Evolutionary conservation across 1,140 invertebrate species (phyloP), one percentile per base, ranked within the genome.

Genomic region (Drosophila fuyamai): DNA sequence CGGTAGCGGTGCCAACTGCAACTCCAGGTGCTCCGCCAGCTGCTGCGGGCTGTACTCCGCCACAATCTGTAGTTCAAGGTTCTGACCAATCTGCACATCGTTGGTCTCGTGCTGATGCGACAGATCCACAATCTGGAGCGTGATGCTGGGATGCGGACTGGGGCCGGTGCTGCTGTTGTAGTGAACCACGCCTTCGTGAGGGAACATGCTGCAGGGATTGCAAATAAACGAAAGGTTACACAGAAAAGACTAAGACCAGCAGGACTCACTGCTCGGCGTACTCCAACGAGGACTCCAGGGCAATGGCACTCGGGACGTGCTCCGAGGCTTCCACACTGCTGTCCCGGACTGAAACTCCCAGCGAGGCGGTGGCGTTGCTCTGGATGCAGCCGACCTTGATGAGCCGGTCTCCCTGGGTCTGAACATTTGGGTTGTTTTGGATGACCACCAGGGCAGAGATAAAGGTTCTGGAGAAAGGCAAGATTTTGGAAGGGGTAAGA

Each of bases 391-490:
- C 95, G 5, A 95, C 94, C 63, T 94, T 94, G 51, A 95, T 94
- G 77, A 95, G 93, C 14, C 95, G 93, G 89, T 95, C 95, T 0
- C 94, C 94, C 70, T 95, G 94, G 5, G 94, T 95, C 88, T 95
- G 95, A 44, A 95, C 94, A 57, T 95, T 94, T 0, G 93, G 93
- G 84, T 95, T 95, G 89, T 95, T 95, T 84, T 95, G 95, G n/a
- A 95, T 93, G 82, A 95, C 93, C 73, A 95, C 92, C 80, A 94
- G 93, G 14, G 94, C 94, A 67, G 94, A 94, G 35, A 95, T 94
- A 78, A 95, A 93, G 14, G 94, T 95, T 79, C 95, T 86, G 14
- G 1, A 41, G 16, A 7, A 23, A 5, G 2, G 8, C 29, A 32
- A 7, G 2, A 2, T 44, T 14, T 18, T 8, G 29, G 29, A 32